Evolutionary conservation across 2,797 vertebrate species (phyloP).

Genomic region (Alauda arvensis): DNA sequence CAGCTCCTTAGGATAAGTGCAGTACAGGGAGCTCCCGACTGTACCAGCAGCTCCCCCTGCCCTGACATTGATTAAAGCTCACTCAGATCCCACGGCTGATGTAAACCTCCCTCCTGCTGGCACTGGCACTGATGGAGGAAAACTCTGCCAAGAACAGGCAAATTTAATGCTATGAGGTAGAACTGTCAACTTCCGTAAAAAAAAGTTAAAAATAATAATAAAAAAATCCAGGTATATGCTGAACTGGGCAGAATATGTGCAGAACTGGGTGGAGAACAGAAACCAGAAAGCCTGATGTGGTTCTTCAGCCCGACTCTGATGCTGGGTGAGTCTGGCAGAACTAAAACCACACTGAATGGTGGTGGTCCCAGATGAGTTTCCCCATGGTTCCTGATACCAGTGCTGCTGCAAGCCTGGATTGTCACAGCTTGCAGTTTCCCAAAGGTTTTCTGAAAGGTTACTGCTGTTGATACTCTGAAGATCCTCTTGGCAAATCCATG

Average conservation of each 20-base stretch:
- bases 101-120: not conserved
- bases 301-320: not conserved
- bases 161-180: not conserved
- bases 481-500: not conserved
- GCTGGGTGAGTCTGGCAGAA: not conserved
- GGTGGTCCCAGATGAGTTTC: not conserved
- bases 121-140: not conserved
- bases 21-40: slow-evolving; percentile 18
- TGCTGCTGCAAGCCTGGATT: not conserved
- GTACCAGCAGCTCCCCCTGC: not conserved
- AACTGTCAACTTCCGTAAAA: not conserved
- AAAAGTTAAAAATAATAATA: not conserved
- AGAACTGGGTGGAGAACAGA: not conserved
- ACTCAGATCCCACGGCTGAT: not conserved
- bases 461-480: not conserved
- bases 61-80: not conserved
- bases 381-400: not conserved
- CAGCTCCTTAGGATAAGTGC: slow-evolving; percentile 14
- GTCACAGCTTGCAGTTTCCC: not conserved
- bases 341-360: not conserved
- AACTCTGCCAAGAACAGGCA: not conserved
- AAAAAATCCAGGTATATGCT: not conserved
- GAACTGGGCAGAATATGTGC: not conserved
- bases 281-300: not conserved
- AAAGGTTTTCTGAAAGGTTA: not conserved